phyloP scores from a whole-genome alignment of 2,888 invertebrate genomes.

The Lasioglossum pauxillum region DNA sequence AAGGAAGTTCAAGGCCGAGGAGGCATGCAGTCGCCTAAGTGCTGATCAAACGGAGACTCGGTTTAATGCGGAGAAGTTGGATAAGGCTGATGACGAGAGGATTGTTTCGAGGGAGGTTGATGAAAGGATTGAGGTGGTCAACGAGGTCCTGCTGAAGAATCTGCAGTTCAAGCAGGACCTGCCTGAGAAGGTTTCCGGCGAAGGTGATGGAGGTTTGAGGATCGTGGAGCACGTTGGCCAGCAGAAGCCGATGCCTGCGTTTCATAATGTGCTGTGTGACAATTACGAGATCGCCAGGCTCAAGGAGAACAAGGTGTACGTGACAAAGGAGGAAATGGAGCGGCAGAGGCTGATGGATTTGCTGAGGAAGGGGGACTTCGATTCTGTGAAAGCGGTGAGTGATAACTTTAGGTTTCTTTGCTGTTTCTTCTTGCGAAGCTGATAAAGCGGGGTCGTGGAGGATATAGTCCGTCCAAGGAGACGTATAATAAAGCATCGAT shows the following conservation, averaged over 20 bases:
- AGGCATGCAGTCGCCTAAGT: conserved; percentile 35
- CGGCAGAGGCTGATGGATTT: conserved; percentile 77
- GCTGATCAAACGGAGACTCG: conserved; percentile 12
- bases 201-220: conserved; percentile 25
- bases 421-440: too few species aligned
- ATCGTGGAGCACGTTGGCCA: conserved; percentile 60
- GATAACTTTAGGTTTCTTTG: conserved; percentile 12
- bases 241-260: conserved; percentile 72
- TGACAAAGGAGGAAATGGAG: conserved; percentile 79
- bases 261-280: conserved; percentile 77
- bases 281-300: conserved; percentile 73
- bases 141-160: conserved; percentile 77
- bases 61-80: background rate
- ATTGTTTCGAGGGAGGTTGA: conserved; percentile 36
- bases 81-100: conserved; percentile 29
- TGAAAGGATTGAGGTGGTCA: conserved; percentile 71
- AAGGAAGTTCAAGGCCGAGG: conserved; percentile 61
- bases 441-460: too few species aligned
- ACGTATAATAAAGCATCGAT: too few species aligned
- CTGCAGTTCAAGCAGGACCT: conserved; percentile 78
- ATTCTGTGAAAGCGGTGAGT: conserved; percentile 78
- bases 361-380: conserved; percentile 75
- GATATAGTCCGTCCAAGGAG: too few species aligned
- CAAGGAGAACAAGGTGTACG: conserved; percentile 74
- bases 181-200: conserved; percentile 43